Conservation (phyloP, 2,113 vertebrate species). For the Stigmatopora nigra region DNA sequence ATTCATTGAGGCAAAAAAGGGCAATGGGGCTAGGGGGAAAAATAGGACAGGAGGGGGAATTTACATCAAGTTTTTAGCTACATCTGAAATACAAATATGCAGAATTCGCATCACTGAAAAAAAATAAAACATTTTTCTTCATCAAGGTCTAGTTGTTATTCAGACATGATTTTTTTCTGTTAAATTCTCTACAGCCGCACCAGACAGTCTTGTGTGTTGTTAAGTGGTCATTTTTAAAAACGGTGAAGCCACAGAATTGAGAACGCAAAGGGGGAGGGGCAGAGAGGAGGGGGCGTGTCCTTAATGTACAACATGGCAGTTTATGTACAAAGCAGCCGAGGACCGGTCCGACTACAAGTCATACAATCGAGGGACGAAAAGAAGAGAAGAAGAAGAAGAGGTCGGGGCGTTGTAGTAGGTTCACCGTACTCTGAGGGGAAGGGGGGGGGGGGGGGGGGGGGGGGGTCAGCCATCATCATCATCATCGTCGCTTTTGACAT, state of each 20-base stretch:
- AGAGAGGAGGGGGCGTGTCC: constrained; percentile 75
- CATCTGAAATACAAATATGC: constrained; percentile 99
- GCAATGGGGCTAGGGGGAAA: constrained; percentile 66
- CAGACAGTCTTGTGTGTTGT: constrained; percentile 73
- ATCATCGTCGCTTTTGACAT: constrained; percentile 74
- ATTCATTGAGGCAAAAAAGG: constrained; percentile 99
- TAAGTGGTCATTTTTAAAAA: constrained; percentile 54
- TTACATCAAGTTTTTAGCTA: constrained; percentile 99
- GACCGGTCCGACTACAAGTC: constrained; percentile 98
- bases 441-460: constrained; percentile 83
- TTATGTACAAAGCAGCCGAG: constrained; percentile 97
- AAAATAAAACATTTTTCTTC: constrained; percentile 87
- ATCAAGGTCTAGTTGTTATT: constrained; percentile 52
- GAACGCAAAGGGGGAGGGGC: constrained; percentile 52
- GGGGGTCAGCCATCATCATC: constrained; percentile 4
- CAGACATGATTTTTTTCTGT: constrained; percentile 66
- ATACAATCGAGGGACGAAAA: constrained; percentile 98
- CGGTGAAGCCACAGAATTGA: constrained; percentile 72
- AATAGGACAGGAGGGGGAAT: constrained; percentile 73
- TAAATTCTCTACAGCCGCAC: constrained; percentile 79
- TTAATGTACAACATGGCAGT: constrained; percentile 93
- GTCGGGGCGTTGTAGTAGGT: constrained; percentile 99
- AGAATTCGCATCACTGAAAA: constrained; percentile 94
- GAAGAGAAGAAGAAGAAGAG: constrained; percentile 91
- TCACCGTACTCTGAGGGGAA: constrained; percentile 99